Conservation (phyloP, 2,797 vertebrate species). For the Chanos chanos region DNA sequence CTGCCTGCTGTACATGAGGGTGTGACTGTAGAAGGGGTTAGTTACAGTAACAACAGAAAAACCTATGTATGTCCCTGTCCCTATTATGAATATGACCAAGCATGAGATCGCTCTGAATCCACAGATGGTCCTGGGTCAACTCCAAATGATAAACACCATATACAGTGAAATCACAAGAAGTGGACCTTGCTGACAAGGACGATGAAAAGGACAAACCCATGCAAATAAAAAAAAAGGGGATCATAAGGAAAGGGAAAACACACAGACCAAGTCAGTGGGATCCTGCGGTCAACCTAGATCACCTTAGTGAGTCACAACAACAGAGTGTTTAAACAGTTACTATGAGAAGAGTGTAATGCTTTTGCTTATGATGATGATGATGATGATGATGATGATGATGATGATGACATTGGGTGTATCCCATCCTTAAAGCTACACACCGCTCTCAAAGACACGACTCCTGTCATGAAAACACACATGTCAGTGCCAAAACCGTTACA, state of each 20-base stretch:
- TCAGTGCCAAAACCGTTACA: not conserved
- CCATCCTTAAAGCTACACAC: not conserved
- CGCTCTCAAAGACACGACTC: no score
- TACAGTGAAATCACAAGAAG: not conserved
- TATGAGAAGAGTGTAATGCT: not conserved
- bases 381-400: no score
- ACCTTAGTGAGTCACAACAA: no score
- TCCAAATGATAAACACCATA: constrained; percentile 15
- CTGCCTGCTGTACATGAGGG: constrained; percentile 11
- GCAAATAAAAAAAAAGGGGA: no score
- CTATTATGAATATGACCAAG: constrained; percentile 8
- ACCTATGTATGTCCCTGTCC: not conserved
- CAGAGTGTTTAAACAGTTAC: not conserved
- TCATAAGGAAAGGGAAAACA: not conserved
- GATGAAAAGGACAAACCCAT: no score
- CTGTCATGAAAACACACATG: not conserved
- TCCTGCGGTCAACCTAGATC: not conserved
- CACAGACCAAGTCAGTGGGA: not conserved
- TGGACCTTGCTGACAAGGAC: not conserved
- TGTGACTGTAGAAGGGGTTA: not conserved
- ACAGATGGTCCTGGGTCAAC: constrained; percentile 5
- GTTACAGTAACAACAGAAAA: not conserved
- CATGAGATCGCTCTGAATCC: constrained; percentile 1
- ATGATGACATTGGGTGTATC: no score
- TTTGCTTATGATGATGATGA: no score